These are phyloP conservation scores for Poecilia latipinna DNA, from an alignment of 2,113 vertebrate genomes.

Conservation along the genomic window DNA sequence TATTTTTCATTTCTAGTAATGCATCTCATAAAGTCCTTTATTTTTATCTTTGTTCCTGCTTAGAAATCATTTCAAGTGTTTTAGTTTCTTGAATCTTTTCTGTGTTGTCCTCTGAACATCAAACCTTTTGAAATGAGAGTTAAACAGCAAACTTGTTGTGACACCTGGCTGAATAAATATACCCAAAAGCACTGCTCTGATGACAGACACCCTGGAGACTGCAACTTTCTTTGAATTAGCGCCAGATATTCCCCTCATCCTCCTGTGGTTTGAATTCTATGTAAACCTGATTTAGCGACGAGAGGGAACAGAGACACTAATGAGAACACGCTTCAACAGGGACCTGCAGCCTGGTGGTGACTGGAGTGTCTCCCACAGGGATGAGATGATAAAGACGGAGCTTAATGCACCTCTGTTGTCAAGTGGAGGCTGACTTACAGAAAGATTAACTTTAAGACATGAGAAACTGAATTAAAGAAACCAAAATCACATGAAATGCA, in stretches of 20 bases:
- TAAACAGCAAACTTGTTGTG: slow-evolving; percentile 10
- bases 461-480: background rate
- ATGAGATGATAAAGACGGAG: slow-evolving; percentile 28
- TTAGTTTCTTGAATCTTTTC: slow-evolving; percentile 33
- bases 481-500: background rate
- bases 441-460: slow-evolving; percentile 10
- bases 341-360: slow-evolving; percentile 28
- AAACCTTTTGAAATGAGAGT: slow-evolving; percentile 4
- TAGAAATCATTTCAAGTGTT: slow-evolving; percentile 42
- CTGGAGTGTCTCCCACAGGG: slow-evolving; percentile 37
- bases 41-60: slow-evolving; percentile 36
- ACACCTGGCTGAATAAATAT: slow-evolving; percentile 5
- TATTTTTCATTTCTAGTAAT: slow-evolving; percentile 10
- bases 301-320: slow-evolving; percentile 40
- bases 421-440: slow-evolving; percentile 21
- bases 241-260: slow-evolving; percentile 12
- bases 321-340: slow-evolving; percentile 52
- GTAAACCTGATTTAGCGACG: slow-evolving; percentile 21
- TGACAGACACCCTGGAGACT: slow-evolving; percentile 59
- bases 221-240: slow-evolving; percentile 35
- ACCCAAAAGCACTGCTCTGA: slow-evolving; percentile 1
- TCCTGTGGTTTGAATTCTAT: slow-evolving; percentile 35
- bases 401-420: slow-evolving; percentile 27
- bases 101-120: slow-evolving; percentile 4
- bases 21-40: background rate